Evolutionary conservation across 2,888 invertebrate genomes (phyloP).

Genomic region (Cheiracanthium punctorium): DNA sequence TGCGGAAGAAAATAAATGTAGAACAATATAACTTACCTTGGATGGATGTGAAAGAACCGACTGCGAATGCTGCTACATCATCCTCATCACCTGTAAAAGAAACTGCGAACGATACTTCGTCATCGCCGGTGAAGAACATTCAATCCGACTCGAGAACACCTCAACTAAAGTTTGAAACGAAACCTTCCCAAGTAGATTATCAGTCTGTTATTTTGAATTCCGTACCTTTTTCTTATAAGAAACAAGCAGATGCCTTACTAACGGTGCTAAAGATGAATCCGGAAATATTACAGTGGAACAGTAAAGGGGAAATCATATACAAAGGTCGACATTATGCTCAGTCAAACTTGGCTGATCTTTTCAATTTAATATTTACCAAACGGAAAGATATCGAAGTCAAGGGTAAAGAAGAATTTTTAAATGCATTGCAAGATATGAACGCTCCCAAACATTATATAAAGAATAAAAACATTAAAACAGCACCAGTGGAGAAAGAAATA

Average conservation of each 20-base stretch:
- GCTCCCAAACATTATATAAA: neutral
- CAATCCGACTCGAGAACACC: too few relatives aligned
- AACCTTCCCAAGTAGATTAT: neutral
- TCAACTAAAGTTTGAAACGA: too few relatives aligned
- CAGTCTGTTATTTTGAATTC: neutral
- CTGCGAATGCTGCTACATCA: too few relatives aligned
- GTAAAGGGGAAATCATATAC: neutral
- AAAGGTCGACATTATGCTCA: neutral
- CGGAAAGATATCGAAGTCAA: neutral
- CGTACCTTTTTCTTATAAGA: neutral
- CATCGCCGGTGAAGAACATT: too few relatives aligned
- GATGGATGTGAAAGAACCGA: too few relatives aligned
- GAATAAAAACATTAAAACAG: neutral
- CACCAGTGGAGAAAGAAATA: too few relatives aligned
- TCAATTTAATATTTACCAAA: neutral
- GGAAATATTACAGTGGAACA: neutral
- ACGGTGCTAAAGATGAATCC: neutral
- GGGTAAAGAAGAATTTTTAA: neutral
- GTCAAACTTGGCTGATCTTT: neutral
- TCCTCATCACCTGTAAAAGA: too few relatives aligned
- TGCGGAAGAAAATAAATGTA: constrained; percentile 1
- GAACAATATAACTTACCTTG: neutral
- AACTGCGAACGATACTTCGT: too few relatives aligned
- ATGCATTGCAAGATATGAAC: neutral
- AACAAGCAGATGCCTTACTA: neutral